Evolutionary conservation across 2,797 vertebrate species (phyloP), one percentile per base, ranked within the genome.

Genomic region (Myotis planiceps): DNA sequence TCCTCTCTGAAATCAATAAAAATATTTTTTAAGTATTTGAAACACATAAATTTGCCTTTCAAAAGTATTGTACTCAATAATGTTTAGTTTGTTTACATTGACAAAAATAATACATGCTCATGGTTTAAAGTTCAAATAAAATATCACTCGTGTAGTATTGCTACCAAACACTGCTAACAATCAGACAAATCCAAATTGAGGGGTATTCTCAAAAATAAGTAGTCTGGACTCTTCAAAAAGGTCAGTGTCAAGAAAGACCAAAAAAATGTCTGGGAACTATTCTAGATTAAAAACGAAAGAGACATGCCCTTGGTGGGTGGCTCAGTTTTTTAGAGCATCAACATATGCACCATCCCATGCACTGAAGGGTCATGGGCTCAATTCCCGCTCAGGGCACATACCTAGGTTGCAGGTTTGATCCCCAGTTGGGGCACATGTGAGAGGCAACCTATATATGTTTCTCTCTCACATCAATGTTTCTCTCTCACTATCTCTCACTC

Each of bases 91-190:
- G 32, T 69, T 95, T 39, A 87, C 74, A 45, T 68, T 95, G 80
- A 79, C 6, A 81, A 90, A 96, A 95, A 80, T 49, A 96, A 42
- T 55, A 72, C 15, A 69, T 60, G 39, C 14, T 93, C 65, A 55
- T 87, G 86, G 39, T 90, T 86, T 75, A 93, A 93, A 95, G 84
- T 32, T 29, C 60, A 72, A 84, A 83, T 82, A 95, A 95, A 96
- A 86, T 63, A 76, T 83, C 19, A 84, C 42, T 69, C 39, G 60
- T 53, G 5, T 82, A 55, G 15, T 39, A 85, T 9, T 68, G 15
- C 58, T 96, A 87, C 15, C 32, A 76, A 96, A 92, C 78, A 75
- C 49, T 87, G 27, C 74, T 79, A 94, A 71, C n/a, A 90, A 68
- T 81, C 90, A 96, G 66, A 72, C 13, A 92, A 93, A 84, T 80